A percentile compares a stretch with the other conserved stretches of the same genome.
These are phyloP conservation scores for Platycheirus albimanus DNA, from an alignment of 2,888 invertebrate species.

Conservation along the genomic window DNA sequence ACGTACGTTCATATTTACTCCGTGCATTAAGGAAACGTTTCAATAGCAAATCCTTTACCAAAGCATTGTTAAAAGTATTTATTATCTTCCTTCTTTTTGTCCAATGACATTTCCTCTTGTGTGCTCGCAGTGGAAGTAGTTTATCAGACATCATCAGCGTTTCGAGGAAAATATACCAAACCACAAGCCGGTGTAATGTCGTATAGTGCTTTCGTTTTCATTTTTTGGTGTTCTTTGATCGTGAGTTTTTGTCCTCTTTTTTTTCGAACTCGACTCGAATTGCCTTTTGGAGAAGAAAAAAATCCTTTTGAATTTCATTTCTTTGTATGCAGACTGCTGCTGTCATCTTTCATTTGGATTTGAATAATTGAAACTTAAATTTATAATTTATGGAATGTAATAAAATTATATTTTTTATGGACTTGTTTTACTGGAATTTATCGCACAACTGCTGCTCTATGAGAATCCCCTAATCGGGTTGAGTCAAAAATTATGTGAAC, in stretches of 20 bases:
- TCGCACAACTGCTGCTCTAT: slow-evolving; percentile 3
- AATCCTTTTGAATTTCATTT: slow-evolving; percentile 31
- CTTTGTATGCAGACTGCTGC: slow-evolving; percentile 64
- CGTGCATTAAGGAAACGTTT: slow-evolving; percentile 72
- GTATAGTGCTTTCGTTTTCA: slow-evolving; percentile 28
- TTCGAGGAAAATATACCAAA: slow-evolving; percentile 44
- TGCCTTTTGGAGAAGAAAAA: slow-evolving; percentile 7
- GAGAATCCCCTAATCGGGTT: slow-evolving; percentile 24
- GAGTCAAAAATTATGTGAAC: slow-evolving; percentile 22
- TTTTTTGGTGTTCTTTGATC: too few species aligned
- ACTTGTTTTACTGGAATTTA: slow-evolving; percentile 66
- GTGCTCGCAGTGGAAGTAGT: slow-evolving; percentile 34
- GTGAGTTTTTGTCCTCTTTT: slow-evolving; percentile 36
- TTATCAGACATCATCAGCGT: slow-evolving; percentile 30
- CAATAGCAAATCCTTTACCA: slow-evolving; percentile 73
- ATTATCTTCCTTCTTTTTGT: slow-evolving; percentile 60
- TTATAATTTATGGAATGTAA: slow-evolving; percentile 71
- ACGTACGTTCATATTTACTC: slow-evolving; percentile 62
- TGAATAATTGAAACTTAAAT: slow-evolving; percentile 74
- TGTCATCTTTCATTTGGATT: slow-evolving; percentile 74
- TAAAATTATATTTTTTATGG: slow-evolving; percentile 48
- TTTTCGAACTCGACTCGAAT: slow-evolving; percentile 10
- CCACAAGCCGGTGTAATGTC: slow-evolving; percentile 74
- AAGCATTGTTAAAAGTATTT: slow-evolving; percentile 63
- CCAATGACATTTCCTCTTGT: slow-evolving; percentile 61